Evolutionary conservation across 2,113 vertebrate species (phyloP).

Genomic region (Sinocyclocheilus anophthalmus): DNA sequence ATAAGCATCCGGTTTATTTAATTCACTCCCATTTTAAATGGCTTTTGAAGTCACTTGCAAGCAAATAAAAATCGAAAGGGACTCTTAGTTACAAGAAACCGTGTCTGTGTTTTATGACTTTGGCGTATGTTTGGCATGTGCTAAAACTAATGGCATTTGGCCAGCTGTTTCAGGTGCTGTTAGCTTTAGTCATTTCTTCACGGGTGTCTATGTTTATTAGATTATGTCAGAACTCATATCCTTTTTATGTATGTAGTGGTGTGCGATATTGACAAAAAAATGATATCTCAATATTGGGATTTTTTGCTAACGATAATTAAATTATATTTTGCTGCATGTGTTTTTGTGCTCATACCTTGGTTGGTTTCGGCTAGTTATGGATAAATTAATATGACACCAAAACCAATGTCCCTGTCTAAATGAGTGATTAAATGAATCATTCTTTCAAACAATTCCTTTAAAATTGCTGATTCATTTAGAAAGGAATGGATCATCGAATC

Average conservation of each 20-base stretch:
- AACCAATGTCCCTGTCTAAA: too few species aligned
- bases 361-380: not conserved
- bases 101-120: conserved; percentile 22
- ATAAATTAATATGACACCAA: too few species aligned
- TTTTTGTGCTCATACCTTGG: too few species aligned
- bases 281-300: too few species aligned
- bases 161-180: not conserved
- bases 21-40: not conserved
- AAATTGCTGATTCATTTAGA: not conserved
- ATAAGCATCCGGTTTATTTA: conserved; percentile 30
- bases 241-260: not conserved
- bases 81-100: not conserved
- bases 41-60: conserved; percentile 13
- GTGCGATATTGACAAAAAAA: not conserved
- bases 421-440: too few species aligned
- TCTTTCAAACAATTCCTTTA: too few species aligned
- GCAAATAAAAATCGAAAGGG: not conserved
- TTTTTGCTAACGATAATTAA: not conserved
- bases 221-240: conserved; percentile 5
- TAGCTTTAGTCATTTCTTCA: conserved; percentile 2
- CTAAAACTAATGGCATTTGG: conserved; percentile 20
- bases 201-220: not conserved
- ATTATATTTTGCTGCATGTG: not conserved
- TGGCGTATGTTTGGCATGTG: not conserved
- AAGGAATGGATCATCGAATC: not conserved